Evolutionary conservation across 2,888 invertebrate species (phyloP).

Genomic region (Eledona agricola): DNA sequence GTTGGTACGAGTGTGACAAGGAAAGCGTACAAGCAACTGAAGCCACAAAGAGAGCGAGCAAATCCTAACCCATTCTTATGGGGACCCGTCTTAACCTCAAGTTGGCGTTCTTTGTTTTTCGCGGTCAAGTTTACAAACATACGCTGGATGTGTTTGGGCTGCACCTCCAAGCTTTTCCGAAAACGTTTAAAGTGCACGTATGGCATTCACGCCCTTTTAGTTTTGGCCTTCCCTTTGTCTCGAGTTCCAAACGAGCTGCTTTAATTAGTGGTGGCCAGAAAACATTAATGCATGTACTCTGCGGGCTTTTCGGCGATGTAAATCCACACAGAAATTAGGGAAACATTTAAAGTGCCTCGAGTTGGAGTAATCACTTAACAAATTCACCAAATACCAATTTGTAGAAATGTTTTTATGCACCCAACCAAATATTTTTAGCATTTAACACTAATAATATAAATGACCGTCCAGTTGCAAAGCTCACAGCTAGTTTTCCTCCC

Average conservation of each 20-base stretch:
- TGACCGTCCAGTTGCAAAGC: neutral
- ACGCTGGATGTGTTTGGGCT: neutral
- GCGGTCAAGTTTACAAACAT: constrained; percentile 33
- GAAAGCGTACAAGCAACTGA: constrained; percentile 32
- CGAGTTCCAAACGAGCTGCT: constrained; percentile 26
- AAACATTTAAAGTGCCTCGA: no score
- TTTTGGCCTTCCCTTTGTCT: constrained; percentile 18
- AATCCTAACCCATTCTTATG: constrained; percentile 6
- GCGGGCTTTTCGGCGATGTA: constrained; percentile 12
- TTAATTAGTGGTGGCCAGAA: constrained; percentile 30
- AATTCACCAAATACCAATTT: neutral
- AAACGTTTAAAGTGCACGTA: no score
- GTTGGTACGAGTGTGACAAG: constrained; percentile 1
- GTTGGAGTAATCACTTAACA: neutral
- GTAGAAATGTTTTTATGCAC: neutral
- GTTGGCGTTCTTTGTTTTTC: constrained; percentile 31
- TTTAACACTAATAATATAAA: constrained; percentile 12
- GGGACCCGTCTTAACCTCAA: constrained; percentile 8
- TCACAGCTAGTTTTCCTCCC: constrained; percentile 19
- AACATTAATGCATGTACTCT: constrained; percentile 28
- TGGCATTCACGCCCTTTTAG: no score
- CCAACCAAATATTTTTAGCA: constrained; percentile 2
- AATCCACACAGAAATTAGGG: constrained; percentile 12
- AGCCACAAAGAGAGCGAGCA: constrained; percentile 10
- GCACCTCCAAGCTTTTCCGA: no score